These are phyloP conservation scores for Cyclophora punctaria DNA, from an alignment of 2,888 invertebrate genomes.

Conservation along the genomic window DNA sequence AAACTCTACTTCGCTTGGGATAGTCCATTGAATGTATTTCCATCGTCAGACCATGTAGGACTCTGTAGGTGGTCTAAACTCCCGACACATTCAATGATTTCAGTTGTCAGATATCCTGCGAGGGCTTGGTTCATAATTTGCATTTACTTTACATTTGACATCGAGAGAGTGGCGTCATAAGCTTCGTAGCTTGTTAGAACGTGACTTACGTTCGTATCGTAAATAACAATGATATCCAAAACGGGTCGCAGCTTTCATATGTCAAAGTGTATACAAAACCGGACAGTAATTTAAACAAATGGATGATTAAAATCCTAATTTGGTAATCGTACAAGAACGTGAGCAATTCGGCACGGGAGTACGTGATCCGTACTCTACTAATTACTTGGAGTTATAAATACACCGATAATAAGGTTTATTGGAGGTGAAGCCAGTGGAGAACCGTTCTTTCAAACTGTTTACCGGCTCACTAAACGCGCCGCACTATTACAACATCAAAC, in stretches of 20 bases:
- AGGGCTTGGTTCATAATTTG: background rate
- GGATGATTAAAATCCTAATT: constrained; percentile 20
- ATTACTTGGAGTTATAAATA: constrained; percentile 16
- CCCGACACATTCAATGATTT: no score
- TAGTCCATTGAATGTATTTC: no score
- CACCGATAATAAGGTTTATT: constrained; percentile 19
- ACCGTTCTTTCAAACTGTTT: constrained; percentile 18
- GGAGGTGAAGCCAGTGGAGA: constrained; percentile 17
- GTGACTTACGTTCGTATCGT: no score
- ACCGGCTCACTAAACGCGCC: constrained; percentile 14
- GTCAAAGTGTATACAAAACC: constrained; percentile 12
- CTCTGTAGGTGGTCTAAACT: no score
- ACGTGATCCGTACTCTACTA: constrained; percentile 8
- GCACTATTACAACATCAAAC: constrained; percentile 8
- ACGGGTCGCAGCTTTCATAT: constrained; percentile 8
- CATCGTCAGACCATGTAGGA: no score
- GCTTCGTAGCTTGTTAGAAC: no score
- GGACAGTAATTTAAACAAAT: constrained; percentile 17
- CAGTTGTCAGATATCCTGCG: no score
- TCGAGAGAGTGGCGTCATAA: constrained; percentile 14
- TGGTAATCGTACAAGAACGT: constrained; percentile 5
- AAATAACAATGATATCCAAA: no score
- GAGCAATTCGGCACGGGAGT: constrained; percentile 9
- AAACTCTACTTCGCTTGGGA: no score
- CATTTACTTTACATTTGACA: constrained; percentile 10